phyloP scores from a whole-genome alignment of 2,888 invertebrate genomes.

The Tricholauxania praeusta region DNA sequence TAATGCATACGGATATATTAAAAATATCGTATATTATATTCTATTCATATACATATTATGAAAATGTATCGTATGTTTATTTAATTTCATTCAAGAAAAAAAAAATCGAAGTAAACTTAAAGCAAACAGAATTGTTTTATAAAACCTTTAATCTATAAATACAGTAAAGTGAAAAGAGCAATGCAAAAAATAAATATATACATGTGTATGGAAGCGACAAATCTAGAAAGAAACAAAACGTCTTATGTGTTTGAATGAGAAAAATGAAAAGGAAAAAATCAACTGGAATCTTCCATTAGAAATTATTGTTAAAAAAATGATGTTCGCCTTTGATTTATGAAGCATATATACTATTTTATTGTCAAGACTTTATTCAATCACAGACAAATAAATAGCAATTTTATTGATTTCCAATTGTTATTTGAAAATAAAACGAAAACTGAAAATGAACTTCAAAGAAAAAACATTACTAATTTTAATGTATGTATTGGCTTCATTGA shows the following conservation, averaged over 20 bases:
- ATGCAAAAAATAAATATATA: background rate
- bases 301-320: slow-evolving; percentile 45
- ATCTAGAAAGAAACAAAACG: background rate
- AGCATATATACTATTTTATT: background rate
- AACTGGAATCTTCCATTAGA: slow-evolving; percentile 51
- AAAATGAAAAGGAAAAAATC: slow-evolving; percentile 31
- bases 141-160: background rate
- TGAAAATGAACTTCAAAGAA: no score
- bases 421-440: background rate
- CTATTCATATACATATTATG: slow-evolving; percentile 16
- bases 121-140: background rate
- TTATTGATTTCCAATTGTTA: background rate
- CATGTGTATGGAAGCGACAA: background rate
- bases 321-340: slow-evolving; percentile 25
- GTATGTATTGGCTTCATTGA: no score
- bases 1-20: slow-evolving; percentile 18
- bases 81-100: slow-evolving; percentile 19
- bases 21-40: slow-evolving; percentile 9
- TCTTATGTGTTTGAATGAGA: background rate
- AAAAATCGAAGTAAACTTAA: background rate
- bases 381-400: background rate
- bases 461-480: no score
- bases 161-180: background rate
- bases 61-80: slow-evolving; percentile 25
- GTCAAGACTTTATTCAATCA: background rate